Evolutionary conservation across 2,113 vertebrate genomes (phyloP).

Genomic region (Malurus cyaneus): DNA sequence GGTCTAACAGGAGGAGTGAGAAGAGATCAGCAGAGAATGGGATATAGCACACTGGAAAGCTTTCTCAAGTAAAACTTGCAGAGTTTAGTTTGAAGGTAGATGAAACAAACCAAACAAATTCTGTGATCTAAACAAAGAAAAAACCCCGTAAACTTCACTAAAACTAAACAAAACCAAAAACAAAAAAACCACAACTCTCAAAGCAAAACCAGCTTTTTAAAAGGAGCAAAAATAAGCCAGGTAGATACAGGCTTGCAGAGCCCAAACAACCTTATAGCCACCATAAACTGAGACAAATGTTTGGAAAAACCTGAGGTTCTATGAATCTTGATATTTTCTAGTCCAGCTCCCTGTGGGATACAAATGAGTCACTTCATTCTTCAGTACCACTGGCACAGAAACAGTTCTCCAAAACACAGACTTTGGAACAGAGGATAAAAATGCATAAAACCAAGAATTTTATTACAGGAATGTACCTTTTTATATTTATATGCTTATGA

Average conservation of each 20-base stretch:
- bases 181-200: fast-evolving
- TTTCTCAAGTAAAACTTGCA: not conserved
- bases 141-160: not conserved
- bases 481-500: not conserved
- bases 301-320: not conserved
- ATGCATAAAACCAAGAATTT: not conserved
- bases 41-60: not conserved
- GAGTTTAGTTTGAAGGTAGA: not conserved
- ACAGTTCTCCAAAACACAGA: not conserved
- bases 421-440: not conserved
- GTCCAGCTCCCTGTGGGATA: not conserved
- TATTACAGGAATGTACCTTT: not conserved
- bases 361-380: not conserved
- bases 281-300: not conserved
- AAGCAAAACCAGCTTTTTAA: not conserved
- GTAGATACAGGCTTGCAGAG: not conserved
- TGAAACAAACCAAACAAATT: not conserved
- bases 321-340: not conserved
- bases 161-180: not conserved
- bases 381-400: not conserved
- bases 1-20: not conserved
- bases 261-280: not conserved
- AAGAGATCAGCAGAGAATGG: not conserved
- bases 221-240: not conserved
- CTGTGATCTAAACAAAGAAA: not conserved